Evolutionary conservation across 2,797 vertebrate genomes (phyloP), one percentile per base, ranked within the genome.

Genomic region (Halcyon smyrnensis): DNA sequence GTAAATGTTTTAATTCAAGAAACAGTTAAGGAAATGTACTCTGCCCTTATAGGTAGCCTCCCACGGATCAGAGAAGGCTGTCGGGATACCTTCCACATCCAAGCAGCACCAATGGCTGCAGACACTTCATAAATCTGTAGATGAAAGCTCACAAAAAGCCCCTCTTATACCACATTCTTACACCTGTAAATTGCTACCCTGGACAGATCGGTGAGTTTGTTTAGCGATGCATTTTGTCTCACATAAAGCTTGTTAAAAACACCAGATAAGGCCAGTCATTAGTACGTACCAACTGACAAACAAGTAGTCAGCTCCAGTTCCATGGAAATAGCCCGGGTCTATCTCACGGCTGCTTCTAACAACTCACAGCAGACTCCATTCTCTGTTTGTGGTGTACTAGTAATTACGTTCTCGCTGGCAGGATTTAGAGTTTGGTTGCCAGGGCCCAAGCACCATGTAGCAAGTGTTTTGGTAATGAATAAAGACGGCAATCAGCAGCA

Each of bases 391-490:
- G 90, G 84, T 50, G 78, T 36, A 93, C 92, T 91, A 94, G 93
- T 96, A 97, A 97, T 97, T 95, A 93, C 69, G 15, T 84, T 90
- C 95, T 97, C 65, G 45, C 96, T 96, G 97, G 97, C 95, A 95
- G 94, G 93, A 73, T 20, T 93, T 82, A 64, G 95, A 83, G 65
- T 50, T 88, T 6, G 93, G 96, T 96, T 97, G 97, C 96, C 96
- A 97, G 89, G 95, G 97, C 95, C 96, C 96, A 63, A 94, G 96
- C 95, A 41, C 93, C 77, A 48, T 36, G 91, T 93, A 96, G 97
- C 95, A 95, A 97, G 96, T 97, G 96, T 95, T 97, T 97, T 94
- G 96, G 96, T 97, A 97, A 97, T 97, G 95, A 97, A 97, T 95
- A 96, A 96, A 97, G 96, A 97, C 87, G 90, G 96, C 95, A 96